Conservation (phyloP, 2,113 vertebrate species). For the Taurulus bubalis region DNA sequence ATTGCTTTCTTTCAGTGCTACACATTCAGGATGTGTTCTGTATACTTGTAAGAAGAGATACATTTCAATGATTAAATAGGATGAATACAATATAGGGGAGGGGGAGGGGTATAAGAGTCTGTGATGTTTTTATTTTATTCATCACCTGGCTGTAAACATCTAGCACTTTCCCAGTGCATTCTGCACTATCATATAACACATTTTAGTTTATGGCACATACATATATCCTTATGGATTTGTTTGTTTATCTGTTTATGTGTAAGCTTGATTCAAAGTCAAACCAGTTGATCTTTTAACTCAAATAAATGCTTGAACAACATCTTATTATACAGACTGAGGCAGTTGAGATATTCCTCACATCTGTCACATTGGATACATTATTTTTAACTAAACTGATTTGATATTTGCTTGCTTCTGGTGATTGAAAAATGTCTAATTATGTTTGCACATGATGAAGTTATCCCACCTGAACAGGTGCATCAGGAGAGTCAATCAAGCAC, state of each 20-base stretch:
- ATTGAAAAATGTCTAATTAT: not conserved
- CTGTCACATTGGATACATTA: not conserved
- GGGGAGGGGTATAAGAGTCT: rapidly evolving
- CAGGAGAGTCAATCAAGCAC: not conserved
- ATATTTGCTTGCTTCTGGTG: not conserved
- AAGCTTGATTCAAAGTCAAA: not conserved
- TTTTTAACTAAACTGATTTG: not conserved
- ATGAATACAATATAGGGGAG: not conserved
- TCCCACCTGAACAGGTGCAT: too few relatives aligned
- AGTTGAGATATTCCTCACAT: not conserved
- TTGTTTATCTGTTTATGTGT: not conserved
- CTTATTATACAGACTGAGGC: not conserved
- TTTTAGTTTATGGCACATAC: not conserved
- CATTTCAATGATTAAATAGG: not conserved
- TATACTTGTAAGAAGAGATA: conserved; percentile 12
- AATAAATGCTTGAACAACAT: not conserved
- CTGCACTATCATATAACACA: not conserved
- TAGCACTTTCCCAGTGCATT: not conserved
- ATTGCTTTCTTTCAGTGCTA: not conserved
- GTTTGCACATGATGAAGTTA: not conserved
- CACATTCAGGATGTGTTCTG: not conserved
- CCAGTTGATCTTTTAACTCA: not conserved
- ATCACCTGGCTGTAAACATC: conserved; percentile 6
- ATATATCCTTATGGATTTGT: not conserved
- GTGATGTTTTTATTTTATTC: not conserved